phyloP scores from a whole-genome alignment of 2,797 vertebrate species.

The Anas capensis region DNA sequence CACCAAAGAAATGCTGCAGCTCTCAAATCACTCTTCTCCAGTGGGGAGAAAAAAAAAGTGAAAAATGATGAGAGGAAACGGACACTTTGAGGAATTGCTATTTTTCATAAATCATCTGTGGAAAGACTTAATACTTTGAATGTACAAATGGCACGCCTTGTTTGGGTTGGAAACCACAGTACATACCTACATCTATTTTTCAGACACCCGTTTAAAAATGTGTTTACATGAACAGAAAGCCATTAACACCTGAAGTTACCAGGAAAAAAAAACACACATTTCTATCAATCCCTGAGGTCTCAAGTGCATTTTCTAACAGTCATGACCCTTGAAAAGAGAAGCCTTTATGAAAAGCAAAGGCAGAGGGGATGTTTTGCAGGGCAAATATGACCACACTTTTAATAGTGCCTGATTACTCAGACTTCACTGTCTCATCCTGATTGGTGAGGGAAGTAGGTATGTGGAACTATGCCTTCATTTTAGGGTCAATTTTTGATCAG shows the following conservation, averaged over 20 bases:
- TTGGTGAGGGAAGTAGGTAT: neutral
- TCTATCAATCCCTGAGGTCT: neutral
- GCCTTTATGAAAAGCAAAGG: neutral
- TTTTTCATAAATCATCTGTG: neutral
- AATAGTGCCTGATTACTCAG: neutral
- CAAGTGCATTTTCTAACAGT: neutral
- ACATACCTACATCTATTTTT: neutral
- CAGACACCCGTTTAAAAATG: neutral
- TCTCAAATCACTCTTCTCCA: neutral
- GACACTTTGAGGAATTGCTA: neutral
- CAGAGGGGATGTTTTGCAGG: neutral
- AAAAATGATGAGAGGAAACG: neutral
- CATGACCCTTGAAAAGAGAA: neutral
- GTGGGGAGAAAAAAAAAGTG: neutral
- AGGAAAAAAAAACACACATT: neutral
- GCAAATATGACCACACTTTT: neutral
- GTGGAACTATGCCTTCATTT: neutral
- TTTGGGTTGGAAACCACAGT: neutral
- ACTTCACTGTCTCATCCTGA: neutral
- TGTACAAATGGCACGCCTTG: neutral
- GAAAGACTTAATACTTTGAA: neutral
- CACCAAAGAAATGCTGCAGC: neutral
- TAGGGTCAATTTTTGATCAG: neutral
- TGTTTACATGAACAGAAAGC: neutral
- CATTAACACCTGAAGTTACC: neutral